These are phyloP conservation scores for Drosophila varians DNA, from an alignment of 1,140 invertebrate genomes.

Conservation along the genomic window DNA sequence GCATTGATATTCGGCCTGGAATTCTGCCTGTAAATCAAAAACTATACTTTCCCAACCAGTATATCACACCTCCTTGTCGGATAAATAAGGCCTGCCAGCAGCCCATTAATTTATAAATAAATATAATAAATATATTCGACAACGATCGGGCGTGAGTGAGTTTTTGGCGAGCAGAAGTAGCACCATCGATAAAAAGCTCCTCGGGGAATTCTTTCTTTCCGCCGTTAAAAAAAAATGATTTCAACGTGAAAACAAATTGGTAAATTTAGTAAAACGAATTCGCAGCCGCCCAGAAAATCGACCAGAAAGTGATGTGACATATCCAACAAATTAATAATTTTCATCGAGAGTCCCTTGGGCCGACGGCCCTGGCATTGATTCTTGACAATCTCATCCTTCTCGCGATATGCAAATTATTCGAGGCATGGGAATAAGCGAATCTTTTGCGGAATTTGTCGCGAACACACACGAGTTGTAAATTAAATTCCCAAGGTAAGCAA, in stretches of 20 bases:
- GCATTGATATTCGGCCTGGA: conserved; percentile 24
- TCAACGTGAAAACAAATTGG: conserved; percentile 63
- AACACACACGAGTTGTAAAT: conserved; percentile 51
- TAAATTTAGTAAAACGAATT: conserved; percentile 48
- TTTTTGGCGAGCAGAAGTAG: conserved; percentile 8
- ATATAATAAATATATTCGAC: conserved; percentile 65
- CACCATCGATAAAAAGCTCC: conserved; percentile 32
- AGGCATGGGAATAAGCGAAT: conserved; percentile 38
- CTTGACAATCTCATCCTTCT: conserved; percentile 45
- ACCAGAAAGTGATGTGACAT: conserved; percentile 15
- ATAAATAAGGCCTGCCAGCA: conserved; percentile 20
- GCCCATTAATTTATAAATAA: conserved; percentile 74
- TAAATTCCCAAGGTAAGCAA: conserved; percentile 74
- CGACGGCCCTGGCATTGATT: conserved; percentile 52
- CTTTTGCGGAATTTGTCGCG: conserved; percentile 16
- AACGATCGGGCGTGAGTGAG: conserved; percentile 19
- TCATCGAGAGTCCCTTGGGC: conserved; percentile 15
- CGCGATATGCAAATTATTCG: conserved; percentile 54
- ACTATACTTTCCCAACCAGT: conserved; percentile 7
- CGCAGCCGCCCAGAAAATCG: conserved; percentile 6
- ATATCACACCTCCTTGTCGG: conserved; percentile 1
- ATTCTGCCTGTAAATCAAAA: conserved; percentile 8
- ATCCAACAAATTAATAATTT: conserved; percentile 32
- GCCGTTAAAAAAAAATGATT: background rate
- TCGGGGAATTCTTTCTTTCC: conserved; percentile 7